Base-by-base conservation (phyloP, 1,140 invertebrate species). In the Scylla paramamosain region DNA sequence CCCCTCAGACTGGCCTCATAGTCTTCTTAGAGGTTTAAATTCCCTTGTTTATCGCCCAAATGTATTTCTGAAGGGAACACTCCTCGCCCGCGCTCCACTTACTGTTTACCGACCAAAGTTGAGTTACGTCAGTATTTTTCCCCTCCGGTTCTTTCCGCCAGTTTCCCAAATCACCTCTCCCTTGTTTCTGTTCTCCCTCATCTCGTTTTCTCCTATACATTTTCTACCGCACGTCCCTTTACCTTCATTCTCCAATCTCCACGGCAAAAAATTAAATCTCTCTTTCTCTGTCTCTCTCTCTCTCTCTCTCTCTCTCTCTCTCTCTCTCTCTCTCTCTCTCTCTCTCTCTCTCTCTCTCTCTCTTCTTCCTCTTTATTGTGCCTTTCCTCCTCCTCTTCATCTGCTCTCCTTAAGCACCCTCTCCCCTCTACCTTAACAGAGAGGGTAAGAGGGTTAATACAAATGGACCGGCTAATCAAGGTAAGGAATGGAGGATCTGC, bases 371-470 rank as follows among this genome's bases (percentile, higher is more conserved):
- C 59, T 32, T 92, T 32, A 77, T 82, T 83, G 14, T 92, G 29
- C 77, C 59, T 77, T 32, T 39, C 91, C 91, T 39, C 52, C 91
- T 83, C 20, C 52, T 32, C 59, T 20, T 91, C 67, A 77, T 77
- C 67, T 77, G 20, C 67, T 91, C 90, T 91, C 90, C 86, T 88
- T 46, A 88, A 88, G 86, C 86, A 88, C 86, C 86, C 86, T 88
- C 86, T 88, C 86, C 86, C 86, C 25, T 88, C 86, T 88, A 39
- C 86, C 45, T 88, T 88, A 88, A 88, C 86, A 88, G 86, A 88
- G 86, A 39, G 86, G 86, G 86, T 46, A 88, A 88, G 86, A 88
- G 86, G 86, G 86, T 88, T 88, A 88, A 88, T 88, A 88, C 86
- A 88, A 88, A 88, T 88, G 86, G 86, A 88, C 32, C 86, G 86